Evolutionary conservation across 2,113 vertebrate genomes (phyloP).

Genomic region (Microcebus lehilahytsara): DNA sequence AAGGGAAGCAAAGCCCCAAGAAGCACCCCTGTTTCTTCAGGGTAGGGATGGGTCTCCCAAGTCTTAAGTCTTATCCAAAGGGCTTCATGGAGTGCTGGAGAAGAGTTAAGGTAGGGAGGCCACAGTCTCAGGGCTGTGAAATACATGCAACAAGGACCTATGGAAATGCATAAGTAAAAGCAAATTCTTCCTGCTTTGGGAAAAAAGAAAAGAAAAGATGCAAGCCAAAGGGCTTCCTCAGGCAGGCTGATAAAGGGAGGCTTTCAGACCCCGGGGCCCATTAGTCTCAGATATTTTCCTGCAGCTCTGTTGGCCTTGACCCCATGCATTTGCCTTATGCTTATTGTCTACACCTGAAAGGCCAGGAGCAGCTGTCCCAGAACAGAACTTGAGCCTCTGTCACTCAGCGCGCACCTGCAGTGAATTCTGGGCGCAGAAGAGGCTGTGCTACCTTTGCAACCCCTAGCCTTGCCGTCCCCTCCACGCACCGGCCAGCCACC

Average conservation of each 20-base stretch:
- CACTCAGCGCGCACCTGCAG: not conserved
- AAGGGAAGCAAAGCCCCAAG: not conserved
- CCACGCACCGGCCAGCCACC: not conserved
- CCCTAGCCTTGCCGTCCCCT: no score
- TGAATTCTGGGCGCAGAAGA: not conserved
- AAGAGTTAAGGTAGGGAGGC: not conserved
- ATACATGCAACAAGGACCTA: not conserved
- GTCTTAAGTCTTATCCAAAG: not conserved
- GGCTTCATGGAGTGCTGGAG: not conserved
- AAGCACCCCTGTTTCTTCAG: not conserved
- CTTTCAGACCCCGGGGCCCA: not conserved
- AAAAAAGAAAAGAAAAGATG: no score
- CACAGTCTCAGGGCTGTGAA: not conserved
- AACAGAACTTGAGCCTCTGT: not conserved
- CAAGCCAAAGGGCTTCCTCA: not conserved
- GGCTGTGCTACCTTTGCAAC: not conserved
- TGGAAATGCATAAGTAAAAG: not conserved
- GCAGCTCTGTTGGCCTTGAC: not conserved
- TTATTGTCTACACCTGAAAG: not conserved
- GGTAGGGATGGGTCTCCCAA: no score
- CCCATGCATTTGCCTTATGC: not conserved
- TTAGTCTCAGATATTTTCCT: not conserved
- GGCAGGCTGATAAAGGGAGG: not conserved
- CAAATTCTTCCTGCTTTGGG: not conserved
- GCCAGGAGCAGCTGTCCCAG: not conserved